A percentile compares a stretch with the other conserved stretches of the same genome.
phyloP scores from a whole-genome alignment of 2,797 vertebrate genomes.

The Macroramphosus scolopax region DNA sequence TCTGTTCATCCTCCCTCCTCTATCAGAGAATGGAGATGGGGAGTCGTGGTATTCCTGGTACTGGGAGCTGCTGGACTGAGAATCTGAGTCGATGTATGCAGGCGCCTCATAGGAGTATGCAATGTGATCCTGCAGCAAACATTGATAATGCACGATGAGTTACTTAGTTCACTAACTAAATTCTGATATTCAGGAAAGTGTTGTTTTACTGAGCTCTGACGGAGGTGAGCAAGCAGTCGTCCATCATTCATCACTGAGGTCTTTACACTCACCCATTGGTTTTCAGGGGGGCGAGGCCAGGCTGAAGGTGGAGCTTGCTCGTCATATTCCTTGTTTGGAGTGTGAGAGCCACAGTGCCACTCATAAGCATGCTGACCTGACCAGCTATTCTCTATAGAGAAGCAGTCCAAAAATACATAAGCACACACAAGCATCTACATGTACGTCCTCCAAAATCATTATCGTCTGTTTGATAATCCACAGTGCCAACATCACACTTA shows the following conservation, averaged over 20 bases:
- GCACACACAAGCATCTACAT: neutral
- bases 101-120: conserved; percentile 44
- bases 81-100: conserved; percentile 77
- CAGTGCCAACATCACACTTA: conserved; percentile 21
- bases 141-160: neutral
- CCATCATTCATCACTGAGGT: conserved; percentile 1
- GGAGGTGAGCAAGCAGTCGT: no score
- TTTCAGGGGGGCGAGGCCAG: conserved; percentile 57
- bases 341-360: conserved; percentile 67
- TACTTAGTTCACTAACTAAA: neutral
- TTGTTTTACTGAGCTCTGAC: no score
- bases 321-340: conserved; percentile 57
- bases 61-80: conserved; percentile 78
- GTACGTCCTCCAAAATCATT: no score
- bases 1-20: conserved; percentile 39
- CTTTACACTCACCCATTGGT: conserved; percentile 68
- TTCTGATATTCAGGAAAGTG: no score
- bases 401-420: conserved; percentile 8
- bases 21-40: conserved; percentile 67
- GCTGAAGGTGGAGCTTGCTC: conserved; percentile 37
- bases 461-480: no score
- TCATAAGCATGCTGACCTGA: conserved; percentile 72
- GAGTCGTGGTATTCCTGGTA: conserved; percentile 74
- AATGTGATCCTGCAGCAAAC: conserved; percentile 59
- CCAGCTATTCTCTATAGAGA: conserved; percentile 73